Conservation (phyloP, 2,888 invertebrate genomes). For the Lysandra bellargus region DNA sequence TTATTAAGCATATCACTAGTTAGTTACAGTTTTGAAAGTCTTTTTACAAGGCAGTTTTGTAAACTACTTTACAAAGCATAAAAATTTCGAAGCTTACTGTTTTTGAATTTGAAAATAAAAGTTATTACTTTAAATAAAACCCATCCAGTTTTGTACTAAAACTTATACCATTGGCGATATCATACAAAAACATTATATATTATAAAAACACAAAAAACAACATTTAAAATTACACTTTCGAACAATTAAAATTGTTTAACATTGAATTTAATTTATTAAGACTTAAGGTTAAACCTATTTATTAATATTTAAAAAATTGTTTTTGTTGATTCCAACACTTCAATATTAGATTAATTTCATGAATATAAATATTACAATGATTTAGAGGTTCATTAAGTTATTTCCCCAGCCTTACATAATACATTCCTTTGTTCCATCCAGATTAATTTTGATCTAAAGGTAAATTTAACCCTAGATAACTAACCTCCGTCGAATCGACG, state of each 20-base stretch:
- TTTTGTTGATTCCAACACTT: not conserved
- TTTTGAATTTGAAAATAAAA: not conserved
- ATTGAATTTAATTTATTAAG: not conserved
- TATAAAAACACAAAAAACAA: not conserved
- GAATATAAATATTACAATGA: not conserved
- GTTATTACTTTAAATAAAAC: not conserved
- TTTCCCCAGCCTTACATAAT: too few relatives aligned
- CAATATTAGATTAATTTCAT: not conserved
- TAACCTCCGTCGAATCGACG: too few relatives aligned
- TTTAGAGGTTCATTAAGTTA: not conserved
- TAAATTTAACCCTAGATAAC: too few relatives aligned
- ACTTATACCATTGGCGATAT: not conserved
- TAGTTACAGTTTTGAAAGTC: constrained; percentile 64
- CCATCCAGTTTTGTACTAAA: not conserved
- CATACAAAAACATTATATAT: not conserved
- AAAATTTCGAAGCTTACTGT: not conserved
- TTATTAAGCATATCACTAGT: constrained; percentile 56
- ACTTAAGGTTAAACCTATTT: constrained; percentile 1
- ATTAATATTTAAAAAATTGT: not conserved
- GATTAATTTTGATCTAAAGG: too few relatives aligned
- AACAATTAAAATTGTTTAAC: constrained; percentile 11
- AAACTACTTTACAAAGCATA: constrained; percentile 4
- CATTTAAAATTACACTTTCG: constrained; percentile 5
- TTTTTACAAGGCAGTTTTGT: constrained; percentile 72
- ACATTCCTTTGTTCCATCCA: too few relatives aligned